A percentile compares a stretch with the other conserved stretches of the same genome.
These are phyloP conservation scores for Athripsodes cinereus DNA, from an alignment of 2,888 invertebrate genomes.

Conservation along the genomic window DNA sequence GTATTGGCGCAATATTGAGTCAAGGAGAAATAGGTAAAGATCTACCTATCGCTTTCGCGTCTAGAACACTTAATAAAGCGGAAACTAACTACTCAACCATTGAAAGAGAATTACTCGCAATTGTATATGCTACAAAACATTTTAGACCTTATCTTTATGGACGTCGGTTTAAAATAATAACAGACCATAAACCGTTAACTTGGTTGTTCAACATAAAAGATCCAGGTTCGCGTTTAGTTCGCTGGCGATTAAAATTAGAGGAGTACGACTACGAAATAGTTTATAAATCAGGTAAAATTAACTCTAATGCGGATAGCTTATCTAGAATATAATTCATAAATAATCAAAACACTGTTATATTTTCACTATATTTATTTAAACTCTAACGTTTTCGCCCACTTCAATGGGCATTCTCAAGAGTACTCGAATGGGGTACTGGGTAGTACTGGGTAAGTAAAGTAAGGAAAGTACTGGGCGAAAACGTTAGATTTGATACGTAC, in stretches of 20 bases:
- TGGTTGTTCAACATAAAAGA: slow-evolving; percentile 31
- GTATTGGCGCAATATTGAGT: not conserved
- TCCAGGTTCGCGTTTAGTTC: slow-evolving; percentile 29
- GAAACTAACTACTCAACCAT: slow-evolving; percentile 2
- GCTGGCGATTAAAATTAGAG: slow-evolving; percentile 32
- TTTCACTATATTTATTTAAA: too few relatives aligned
- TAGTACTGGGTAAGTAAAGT: too few relatives aligned
- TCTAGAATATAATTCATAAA: slow-evolving; percentile 20
- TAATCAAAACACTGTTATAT: too few relatives aligned
- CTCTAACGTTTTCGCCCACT: too few relatives aligned
- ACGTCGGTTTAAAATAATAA: slow-evolving; percentile 29
- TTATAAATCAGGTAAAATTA: slow-evolving; percentile 31
- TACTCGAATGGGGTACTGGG: too few relatives aligned
- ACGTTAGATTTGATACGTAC: too few relatives aligned
- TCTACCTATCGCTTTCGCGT: slow-evolving; percentile 26
- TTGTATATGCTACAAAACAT: slow-evolving; percentile 3
- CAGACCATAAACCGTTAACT: slow-evolving; percentile 27
- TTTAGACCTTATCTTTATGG: slow-evolving; percentile 32
- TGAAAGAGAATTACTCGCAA: slow-evolving; percentile 5
- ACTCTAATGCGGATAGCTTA: slow-evolving; percentile 30
- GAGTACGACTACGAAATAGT: slow-evolving; percentile 30
- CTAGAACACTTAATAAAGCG: too few relatives aligned
- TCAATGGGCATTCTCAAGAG: too few relatives aligned
- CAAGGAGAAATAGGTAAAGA: slow-evolving; percentile 22
- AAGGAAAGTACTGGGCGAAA: too few relatives aligned